These are phyloP conservation scores for Gymnothorax javanicus DNA, from an alignment of 2,797 vertebrate species.

Conservation along the genomic window DNA sequence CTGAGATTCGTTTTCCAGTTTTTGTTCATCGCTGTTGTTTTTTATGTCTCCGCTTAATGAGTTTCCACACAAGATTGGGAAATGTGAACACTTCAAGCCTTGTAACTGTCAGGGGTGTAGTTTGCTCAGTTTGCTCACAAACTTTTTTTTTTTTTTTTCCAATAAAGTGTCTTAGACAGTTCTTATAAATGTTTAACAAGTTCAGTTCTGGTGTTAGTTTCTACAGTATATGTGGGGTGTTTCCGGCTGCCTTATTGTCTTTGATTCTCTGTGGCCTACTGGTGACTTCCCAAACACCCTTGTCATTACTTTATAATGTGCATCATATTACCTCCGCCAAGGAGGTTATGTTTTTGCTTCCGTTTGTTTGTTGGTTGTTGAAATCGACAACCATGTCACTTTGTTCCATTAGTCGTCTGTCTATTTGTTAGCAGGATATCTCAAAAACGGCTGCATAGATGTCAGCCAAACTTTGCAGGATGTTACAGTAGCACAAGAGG, in stretches of 20 bases:
- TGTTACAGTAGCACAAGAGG: too few relatives aligned
- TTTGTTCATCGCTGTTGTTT: slow-evolving; percentile 19
- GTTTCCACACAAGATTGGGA: slow-evolving; percentile 54
- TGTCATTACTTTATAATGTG: slow-evolving; percentile 35
- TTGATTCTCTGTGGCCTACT: slow-evolving; percentile 37
- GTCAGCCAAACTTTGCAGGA: too few relatives aligned
- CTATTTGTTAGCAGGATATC: too few relatives aligned
- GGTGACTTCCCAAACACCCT: slow-evolving; percentile 23
- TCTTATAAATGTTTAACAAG: slow-evolving; percentile 69
- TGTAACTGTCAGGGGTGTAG: slow-evolving; percentile 22
- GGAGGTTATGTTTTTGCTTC: too few relatives aligned
- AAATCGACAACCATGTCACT: too few relatives aligned
- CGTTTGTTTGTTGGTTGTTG: too few relatives aligned
- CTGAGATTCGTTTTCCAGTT: not conserved
- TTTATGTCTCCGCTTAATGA: slow-evolving; percentile 20
- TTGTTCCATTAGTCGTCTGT: too few relatives aligned
- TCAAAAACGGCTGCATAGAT: too few relatives aligned
- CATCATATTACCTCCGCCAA: slow-evolving; percentile 25
- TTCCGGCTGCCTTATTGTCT: slow-evolving; percentile 44
- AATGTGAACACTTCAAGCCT: slow-evolving; percentile 52
- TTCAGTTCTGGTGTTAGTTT: slow-evolving; percentile 58
- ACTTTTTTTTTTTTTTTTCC: slow-evolving; percentile 38
- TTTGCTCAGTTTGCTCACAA: slow-evolving; percentile 48
- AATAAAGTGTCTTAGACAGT: slow-evolving; percentile 61
- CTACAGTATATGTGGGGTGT: slow-evolving; percentile 38